A percentile compares a stretch with the other conserved stretches of the same genome.
Evolutionary conservation across 2,888 invertebrate genomes (phyloP).

Genomic region (Tetanocera ferruginea): DNA sequence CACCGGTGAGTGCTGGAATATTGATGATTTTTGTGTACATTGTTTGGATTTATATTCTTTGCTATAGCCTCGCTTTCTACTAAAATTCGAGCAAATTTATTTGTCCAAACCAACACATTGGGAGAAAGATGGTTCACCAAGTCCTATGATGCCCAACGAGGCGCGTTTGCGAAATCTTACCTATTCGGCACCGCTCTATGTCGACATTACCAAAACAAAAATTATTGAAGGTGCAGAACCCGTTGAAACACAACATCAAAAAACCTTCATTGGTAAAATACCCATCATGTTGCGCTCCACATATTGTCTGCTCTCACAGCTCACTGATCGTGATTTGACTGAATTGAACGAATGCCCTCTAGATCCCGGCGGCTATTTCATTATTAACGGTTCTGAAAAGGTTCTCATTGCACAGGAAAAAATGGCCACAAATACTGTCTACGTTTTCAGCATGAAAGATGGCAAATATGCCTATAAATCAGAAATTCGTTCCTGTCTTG

Average conservation of each 20-base stretch:
- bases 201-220: constrained; percentile 98
- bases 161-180: constrained; percentile 96
- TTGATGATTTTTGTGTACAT: not conserved
- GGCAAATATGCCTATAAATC: constrained; percentile 99
- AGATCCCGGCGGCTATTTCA: constrained; percentile 99
- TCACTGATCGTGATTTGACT: constrained; percentile 98
- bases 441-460: constrained; percentile 99
- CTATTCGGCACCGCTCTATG: constrained; percentile 98
- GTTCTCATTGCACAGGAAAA: constrained; percentile 99
- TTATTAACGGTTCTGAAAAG: constrained; percentile 99
- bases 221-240: constrained; percentile 92
- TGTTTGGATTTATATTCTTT: not conserved
- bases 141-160: constrained; percentile 99
- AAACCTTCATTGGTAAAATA: constrained; percentile 89
- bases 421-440: constrained; percentile 99
- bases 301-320: constrained; percentile 93
- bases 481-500: constrained; percentile 95
- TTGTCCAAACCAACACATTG: constrained; percentile 99
- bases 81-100: constrained; percentile 99
- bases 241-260: constrained; percentile 84
- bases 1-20: constrained; percentile 73
- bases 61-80: constrained; percentile 83
- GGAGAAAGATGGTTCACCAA: constrained; percentile 99
- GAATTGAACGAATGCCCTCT: constrained; percentile 99
- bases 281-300: constrained; percentile 99